These are phyloP conservation scores for Melitaea athalia DNA, from an alignment of 2,888 invertebrate genomes.

Conservation along the genomic window DNA sequence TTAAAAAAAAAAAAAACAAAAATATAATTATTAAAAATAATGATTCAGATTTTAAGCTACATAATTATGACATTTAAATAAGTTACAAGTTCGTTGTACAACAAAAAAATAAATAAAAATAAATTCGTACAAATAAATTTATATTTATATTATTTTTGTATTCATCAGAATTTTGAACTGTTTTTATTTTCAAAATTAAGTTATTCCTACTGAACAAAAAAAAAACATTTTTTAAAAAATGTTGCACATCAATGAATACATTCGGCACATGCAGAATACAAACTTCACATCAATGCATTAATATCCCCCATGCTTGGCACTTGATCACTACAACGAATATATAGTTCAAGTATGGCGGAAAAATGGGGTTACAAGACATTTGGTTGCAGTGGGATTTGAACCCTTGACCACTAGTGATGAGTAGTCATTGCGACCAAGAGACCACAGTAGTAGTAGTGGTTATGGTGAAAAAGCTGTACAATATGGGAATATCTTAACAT, in stretches of 20 bases:
- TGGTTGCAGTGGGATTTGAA: slow-evolving; percentile 55
- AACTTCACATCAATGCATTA: slow-evolving; percentile 66
- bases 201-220: no score
- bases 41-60: no score
- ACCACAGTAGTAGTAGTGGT: slow-evolving; percentile 37
- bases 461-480: slow-evolving; percentile 17
- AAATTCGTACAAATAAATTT: no score
- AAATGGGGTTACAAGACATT: slow-evolving; percentile 59
- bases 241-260: slow-evolving; percentile 68
- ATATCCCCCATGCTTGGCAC: slow-evolving; percentile 73
- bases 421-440: fast-evolving
- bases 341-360: slow-evolving; percentile 77
- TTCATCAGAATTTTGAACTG: no score
- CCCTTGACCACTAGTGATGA: slow-evolving; percentile 42
- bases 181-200: no score
- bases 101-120: no score
- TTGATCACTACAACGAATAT: slow-evolving; percentile 63
- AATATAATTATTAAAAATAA: no score
- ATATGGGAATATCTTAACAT: no score
- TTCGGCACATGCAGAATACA: slow-evolving; percentile 52
- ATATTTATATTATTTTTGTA: no score
- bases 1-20: not conserved
- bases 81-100: no score
- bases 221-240: slow-evolving; percentile 43
- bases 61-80: no score